A percentile compares a stretch with the other conserved stretches of the same genome.
These are phyloP conservation scores for Pterocles orientalis DNA, from an alignment of 2,113 vertebrate species.

Conservation along the genomic window DNA sequence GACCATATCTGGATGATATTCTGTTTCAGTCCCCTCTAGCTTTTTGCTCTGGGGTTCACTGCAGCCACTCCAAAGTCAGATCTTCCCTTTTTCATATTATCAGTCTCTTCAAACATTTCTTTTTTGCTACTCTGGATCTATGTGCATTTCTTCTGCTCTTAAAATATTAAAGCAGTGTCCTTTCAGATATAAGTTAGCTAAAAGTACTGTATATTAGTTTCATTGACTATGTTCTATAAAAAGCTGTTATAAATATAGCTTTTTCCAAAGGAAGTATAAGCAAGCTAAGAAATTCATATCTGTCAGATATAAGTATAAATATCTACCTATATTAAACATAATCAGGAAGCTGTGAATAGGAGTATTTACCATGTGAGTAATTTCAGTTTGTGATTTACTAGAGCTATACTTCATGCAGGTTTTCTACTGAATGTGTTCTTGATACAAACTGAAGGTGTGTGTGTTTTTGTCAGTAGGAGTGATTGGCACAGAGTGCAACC, in stretches of 20 bases:
- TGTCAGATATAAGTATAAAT: conserved; percentile 1
- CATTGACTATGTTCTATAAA: conserved; percentile 26
- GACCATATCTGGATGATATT: background rate
- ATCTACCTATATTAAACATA: background rate
- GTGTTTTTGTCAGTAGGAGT: background rate
- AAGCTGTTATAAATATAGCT: conserved; percentile 22
- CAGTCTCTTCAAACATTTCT: background rate
- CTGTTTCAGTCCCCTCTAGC: background rate
- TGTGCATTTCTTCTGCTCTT: conserved; percentile 1
- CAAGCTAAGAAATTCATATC: conserved; percentile 14
- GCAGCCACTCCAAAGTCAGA: background rate
- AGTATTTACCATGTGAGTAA: background rate
- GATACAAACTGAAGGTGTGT: background rate
- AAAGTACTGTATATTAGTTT: conserved; percentile 10
- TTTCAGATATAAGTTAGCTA: conserved; percentile 4
- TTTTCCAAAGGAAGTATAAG: conserved; percentile 48
- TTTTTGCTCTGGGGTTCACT: background rate
- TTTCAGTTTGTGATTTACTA: conserved; percentile 19
- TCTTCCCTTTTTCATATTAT: background rate
- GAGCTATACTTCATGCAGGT: background rate
- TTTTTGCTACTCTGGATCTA: background rate
- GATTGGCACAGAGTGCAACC: background rate
- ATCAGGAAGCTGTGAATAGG: background rate
- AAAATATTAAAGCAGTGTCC: conserved; percentile 44
- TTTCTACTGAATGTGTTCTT: background rate